Conservation (phyloP, 2,797 vertebrate species). For the Allobates femoralis region DNA sequence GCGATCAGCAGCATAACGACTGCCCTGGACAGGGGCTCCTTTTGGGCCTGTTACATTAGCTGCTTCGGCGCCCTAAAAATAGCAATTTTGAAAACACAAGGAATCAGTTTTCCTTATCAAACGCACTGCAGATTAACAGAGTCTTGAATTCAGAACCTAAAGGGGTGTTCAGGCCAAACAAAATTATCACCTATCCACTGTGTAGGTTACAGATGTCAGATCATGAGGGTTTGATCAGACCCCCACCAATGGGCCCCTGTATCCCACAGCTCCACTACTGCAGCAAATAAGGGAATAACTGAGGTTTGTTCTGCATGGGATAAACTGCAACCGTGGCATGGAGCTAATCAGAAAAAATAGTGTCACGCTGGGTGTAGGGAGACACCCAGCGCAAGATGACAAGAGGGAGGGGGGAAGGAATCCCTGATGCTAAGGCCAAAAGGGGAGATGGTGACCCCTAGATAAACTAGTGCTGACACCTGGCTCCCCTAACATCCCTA, state of each 20-base stretch:
- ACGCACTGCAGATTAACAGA: background rate
- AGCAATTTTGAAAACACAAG: background rate
- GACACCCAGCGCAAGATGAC: too few relatives aligned
- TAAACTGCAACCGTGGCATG: too few relatives aligned
- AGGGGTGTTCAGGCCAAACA: background rate
- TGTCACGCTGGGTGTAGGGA: too few relatives aligned
- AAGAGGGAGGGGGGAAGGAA: too few relatives aligned
- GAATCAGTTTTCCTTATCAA: background rate
- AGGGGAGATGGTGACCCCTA: too few relatives aligned
- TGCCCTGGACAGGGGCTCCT: slow-evolving; percentile 79
- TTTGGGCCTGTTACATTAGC: slow-evolving; percentile 81
- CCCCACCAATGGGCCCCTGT: background rate
- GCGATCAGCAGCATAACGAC: slow-evolving; percentile 79
- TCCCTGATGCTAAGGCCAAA: too few relatives aligned
- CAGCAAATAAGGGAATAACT: background rate
- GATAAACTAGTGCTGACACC: too few relatives aligned
- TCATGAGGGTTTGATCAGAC: background rate
- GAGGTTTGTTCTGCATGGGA: too few relatives aligned
- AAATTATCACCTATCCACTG: background rate
- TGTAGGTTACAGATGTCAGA: background rate
- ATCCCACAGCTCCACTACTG: background rate
- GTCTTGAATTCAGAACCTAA: background rate
- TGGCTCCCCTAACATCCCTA: too few relatives aligned
- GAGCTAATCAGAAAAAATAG: background rate
- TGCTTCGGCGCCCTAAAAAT: slow-evolving; percentile 77